phyloP scores from a whole-genome alignment of 23 tunicate genomes.

The Ciona savignyi region DNA sequence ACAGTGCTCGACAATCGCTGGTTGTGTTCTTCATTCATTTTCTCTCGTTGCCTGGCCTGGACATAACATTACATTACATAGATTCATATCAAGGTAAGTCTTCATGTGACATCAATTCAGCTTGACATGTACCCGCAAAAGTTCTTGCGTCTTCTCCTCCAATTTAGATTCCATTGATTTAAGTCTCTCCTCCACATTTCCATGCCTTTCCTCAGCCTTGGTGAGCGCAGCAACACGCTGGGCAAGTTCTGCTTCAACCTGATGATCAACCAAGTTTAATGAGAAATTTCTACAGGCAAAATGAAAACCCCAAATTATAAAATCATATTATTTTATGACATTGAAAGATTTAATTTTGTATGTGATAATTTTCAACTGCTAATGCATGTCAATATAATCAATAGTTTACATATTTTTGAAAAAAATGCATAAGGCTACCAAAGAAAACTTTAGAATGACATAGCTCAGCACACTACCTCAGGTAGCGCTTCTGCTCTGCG shows the following conservation, averaged over 20 bases:
- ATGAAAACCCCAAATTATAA: too few species aligned
- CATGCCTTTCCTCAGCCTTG: slow-evolving; percentile 95
- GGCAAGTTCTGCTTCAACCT: slow-evolving; percentile 95
- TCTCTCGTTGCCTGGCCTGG: slow-evolving; percentile 86
- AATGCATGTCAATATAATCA: too few species aligned
- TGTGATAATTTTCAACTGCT: too few species aligned
- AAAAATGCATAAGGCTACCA: too few species aligned
- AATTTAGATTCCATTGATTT: slow-evolving; percentile 61
- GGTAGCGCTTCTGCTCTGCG: slow-evolving; percentile 94
- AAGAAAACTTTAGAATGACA: too few species aligned
- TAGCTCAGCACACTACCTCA: too few species aligned
- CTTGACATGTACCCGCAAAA: slow-evolving; percentile 55
- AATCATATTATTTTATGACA: too few species aligned
- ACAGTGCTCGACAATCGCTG: slow-evolving; percentile 69
- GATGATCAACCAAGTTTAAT: too few species aligned
- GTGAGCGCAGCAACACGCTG: slow-evolving; percentile 89
- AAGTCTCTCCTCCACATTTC: slow-evolving; percentile 76
- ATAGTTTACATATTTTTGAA: too few species aligned
- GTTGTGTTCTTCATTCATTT: slow-evolving; percentile 87
- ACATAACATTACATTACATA: neutral
- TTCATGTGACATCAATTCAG: neutral
- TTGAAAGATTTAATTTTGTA: too few species aligned
- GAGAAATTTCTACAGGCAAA: too few species aligned
- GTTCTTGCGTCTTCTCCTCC: slow-evolving; percentile 82
- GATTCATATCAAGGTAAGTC: too few species aligned